A percentile compares a stretch with the other conserved stretches of the same genome.
phyloP scores from a whole-genome alignment of 1,140 invertebrate species.

The Heliconius eleuchia region DNA sequence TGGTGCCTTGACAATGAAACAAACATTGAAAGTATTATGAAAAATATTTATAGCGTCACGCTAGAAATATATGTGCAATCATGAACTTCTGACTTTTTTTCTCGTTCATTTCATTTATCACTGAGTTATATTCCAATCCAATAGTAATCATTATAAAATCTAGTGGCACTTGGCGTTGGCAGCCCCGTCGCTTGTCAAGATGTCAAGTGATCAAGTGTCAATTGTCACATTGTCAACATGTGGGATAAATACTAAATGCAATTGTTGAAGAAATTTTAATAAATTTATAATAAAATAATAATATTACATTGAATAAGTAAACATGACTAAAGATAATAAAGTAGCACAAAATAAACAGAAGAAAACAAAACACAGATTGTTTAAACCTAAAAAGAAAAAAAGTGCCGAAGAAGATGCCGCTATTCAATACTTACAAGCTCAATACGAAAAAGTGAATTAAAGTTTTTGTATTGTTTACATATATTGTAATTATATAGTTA shows the following conservation, averaged over 20 bases:
- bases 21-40: too few species aligned
- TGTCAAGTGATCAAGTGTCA: not conserved
- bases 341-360: conserved; percentile 52
- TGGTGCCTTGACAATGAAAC: too few species aligned
- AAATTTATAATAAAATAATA: not conserved
- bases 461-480: not conserved
- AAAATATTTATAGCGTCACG: too few species aligned
- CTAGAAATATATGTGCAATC: too few species aligned
- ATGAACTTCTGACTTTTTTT: too few species aligned
- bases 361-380: conserved; percentile 70
- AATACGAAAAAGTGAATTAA: conserved; percentile 79
- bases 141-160: too few species aligned
- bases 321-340: conserved; percentile 58
- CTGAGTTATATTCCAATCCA: too few species aligned
- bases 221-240: conserved; percentile 2
- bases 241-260: not conserved
- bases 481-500: not conserved
- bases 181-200: not conserved
- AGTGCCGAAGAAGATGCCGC: conserved; percentile 82
- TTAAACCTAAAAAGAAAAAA: conserved; percentile 81
- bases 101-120: too few species aligned
- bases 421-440: conserved; percentile 84
- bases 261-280: not conserved
- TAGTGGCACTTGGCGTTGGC: not conserved
- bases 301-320: conserved; percentile 13